Conservation (phyloP, 2,888 invertebrate species). For the Drosophila bunnanda region DNA sequence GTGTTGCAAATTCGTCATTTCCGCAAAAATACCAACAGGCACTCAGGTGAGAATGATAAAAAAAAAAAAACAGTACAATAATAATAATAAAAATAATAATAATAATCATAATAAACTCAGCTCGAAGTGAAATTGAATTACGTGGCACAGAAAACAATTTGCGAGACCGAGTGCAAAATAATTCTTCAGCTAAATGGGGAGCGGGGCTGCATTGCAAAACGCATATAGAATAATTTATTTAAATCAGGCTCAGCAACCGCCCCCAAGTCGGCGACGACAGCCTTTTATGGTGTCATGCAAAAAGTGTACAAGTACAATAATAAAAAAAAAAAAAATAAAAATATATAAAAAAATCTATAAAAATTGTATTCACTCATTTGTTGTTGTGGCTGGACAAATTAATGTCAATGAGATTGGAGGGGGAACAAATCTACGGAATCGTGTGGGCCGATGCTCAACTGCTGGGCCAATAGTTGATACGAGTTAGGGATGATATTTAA, state of each 20-base stretch:
- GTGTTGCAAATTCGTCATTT: slow-evolving; percentile 73
- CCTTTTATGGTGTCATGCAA: slow-evolving; percentile 75
- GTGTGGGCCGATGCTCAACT: slow-evolving; percentile 27
- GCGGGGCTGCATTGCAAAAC: slow-evolving; percentile 53
- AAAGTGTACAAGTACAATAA: slow-evolving; percentile 21
- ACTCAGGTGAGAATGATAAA: slow-evolving; percentile 65
- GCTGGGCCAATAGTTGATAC: slow-evolving; percentile 29
- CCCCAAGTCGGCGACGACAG: slow-evolving; percentile 66
- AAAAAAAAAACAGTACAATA: slow-evolving; percentile 10
- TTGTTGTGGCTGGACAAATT: slow-evolving; percentile 46
- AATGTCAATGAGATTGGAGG: slow-evolving; percentile 48
- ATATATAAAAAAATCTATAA: slow-evolving; percentile 47
- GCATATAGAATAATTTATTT: slow-evolving; percentile 79
- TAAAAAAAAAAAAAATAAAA: slow-evolving; percentile 16
- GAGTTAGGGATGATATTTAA: slow-evolving; percentile 1
- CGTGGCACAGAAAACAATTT: slow-evolving; percentile 57
- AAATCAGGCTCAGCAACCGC: slow-evolving; percentile 72
- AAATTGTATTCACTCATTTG: slow-evolving; percentile 35
- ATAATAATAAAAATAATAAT: slow-evolving; percentile 20
- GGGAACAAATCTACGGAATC: slow-evolving; percentile 23
- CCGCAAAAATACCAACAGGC: slow-evolving; percentile 52
- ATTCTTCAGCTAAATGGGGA: slow-evolving; percentile 33
- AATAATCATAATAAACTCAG: slow-evolving; percentile 40
- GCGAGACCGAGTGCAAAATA: slow-evolving; percentile 37
- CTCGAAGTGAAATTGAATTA: slow-evolving; percentile 62